These are phyloP conservation scores for Petromus typicus DNA, from an alignment of 2,113 vertebrate species.

Conservation along the genomic window DNA sequence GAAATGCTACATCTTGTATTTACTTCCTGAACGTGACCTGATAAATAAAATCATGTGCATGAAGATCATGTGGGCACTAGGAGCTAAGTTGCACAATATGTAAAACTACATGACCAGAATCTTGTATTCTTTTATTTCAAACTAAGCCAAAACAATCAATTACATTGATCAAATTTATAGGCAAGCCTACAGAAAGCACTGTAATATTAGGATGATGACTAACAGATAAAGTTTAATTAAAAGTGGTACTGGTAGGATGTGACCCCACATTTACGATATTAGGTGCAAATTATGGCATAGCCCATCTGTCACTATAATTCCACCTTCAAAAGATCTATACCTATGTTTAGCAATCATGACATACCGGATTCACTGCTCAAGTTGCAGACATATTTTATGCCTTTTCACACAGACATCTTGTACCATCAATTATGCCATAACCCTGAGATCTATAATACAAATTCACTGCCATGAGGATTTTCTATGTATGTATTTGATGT, in stretches of 20 bases:
- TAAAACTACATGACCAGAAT: neutral
- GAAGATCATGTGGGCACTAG: neutral
- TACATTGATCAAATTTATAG: neutral
- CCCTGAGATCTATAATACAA: neutral
- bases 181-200: neutral
- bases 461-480: neutral
- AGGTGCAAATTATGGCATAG: neutral
- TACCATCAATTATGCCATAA: neutral
- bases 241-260: neutral
- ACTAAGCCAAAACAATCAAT: neutral
- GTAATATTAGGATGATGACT: neutral
- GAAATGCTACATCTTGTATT: neutral
- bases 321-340: neutral
- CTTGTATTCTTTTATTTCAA: neutral
- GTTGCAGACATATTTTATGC: neutral
- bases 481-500: neutral
- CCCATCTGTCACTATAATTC: neutral
- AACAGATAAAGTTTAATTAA: neutral
- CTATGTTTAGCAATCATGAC: neutral
- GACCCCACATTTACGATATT: neutral
- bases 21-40: neutral
- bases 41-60: neutral
- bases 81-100: neutral
- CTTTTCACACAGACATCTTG: neutral
- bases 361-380: neutral